phyloP scores from a whole-genome alignment of 2,797 vertebrate species.

The Sciurus carolinensis region DNA sequence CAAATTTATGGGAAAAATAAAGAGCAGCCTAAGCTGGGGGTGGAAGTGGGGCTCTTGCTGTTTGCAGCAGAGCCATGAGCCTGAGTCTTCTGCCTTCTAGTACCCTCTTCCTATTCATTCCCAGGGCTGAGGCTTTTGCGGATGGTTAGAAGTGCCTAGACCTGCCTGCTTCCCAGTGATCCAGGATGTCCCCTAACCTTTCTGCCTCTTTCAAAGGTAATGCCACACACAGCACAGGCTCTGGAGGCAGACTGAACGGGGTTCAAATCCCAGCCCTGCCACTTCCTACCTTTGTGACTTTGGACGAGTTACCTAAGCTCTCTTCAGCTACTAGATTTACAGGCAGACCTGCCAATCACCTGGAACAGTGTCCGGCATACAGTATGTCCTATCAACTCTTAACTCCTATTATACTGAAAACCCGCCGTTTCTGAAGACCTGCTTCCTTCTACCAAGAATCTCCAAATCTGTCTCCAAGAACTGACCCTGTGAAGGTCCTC shows the following conservation, averaged over 20 bases:
- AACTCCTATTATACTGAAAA: background rate
- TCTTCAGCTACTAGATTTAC: background rate
- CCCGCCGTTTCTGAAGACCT: background rate
- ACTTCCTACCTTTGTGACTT: background rate
- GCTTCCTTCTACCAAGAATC: background rate
- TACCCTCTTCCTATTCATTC: background rate
- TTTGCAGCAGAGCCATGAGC: background rate
- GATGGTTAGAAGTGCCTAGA: background rate
- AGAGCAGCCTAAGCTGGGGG: too few species aligned
- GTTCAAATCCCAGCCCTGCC: background rate
- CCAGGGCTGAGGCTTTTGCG: background rate
- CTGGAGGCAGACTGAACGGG: background rate
- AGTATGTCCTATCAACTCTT: background rate
- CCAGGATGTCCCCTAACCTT: background rate
- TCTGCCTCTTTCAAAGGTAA: background rate
- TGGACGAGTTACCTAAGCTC: background rate
- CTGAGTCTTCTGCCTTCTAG: accelerated
- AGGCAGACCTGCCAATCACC: background rate
- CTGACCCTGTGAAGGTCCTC: background rate
- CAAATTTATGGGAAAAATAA: too few species aligned
- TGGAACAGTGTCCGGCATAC: too few species aligned
- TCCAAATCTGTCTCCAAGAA: background rate
- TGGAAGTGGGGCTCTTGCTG: background rate
- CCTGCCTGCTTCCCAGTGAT: background rate
- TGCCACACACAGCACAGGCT: background rate